Evolutionary conservation across 2,113 vertebrate genomes (phyloP).

Genomic region (Albula goreensis): DNA sequence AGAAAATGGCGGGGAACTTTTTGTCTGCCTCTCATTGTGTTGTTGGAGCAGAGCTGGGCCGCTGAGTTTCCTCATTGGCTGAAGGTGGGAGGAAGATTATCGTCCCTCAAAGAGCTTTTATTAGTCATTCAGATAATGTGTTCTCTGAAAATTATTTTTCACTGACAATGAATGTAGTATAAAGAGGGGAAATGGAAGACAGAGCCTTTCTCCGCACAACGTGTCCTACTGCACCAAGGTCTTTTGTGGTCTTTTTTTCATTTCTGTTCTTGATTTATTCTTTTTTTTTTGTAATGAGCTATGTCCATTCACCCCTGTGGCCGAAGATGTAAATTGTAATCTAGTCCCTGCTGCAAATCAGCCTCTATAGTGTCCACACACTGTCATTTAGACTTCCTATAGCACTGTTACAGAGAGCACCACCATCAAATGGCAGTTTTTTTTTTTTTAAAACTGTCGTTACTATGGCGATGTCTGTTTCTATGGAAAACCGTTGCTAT

Average conservation of each 20-base stretch:
- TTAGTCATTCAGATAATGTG: conserved; percentile 44
- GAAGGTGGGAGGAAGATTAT: conserved; percentile 12
- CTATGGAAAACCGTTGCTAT: conserved; percentile 45
- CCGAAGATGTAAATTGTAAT: conserved; percentile 29
- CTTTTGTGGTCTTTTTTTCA: conserved; percentile 22
- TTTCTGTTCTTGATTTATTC: conserved; percentile 9
- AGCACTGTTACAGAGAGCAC: conserved; percentile 37
- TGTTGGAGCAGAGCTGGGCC: not conserved
- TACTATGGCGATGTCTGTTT: conserved; percentile 56
- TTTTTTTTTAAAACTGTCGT: conserved; percentile 43
- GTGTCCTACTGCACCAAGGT: conserved; percentile 21
- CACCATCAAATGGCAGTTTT: conserved; percentile 40
- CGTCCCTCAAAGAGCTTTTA: conserved; percentile 24
- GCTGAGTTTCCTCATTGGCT: not conserved
- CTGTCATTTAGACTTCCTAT: conserved; percentile 46
- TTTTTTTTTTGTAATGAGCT: conserved; percentile 15
- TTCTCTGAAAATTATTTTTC: conserved; percentile 30
- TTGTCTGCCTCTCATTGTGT: not conserved
- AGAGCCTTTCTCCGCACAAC: conserved; percentile 4
- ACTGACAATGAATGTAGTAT: conserved; percentile 41
- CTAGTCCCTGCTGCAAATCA: conserved; percentile 31
- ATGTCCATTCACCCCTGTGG: conserved; percentile 19
- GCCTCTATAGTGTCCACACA: conserved; percentile 21
- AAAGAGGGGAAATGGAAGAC: conserved; percentile 20
- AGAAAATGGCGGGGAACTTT: not conserved